Evolutionary conservation across 2,797 vertebrate genomes (phyloP).

Genomic region (Podarcis lilfordi): DNA sequence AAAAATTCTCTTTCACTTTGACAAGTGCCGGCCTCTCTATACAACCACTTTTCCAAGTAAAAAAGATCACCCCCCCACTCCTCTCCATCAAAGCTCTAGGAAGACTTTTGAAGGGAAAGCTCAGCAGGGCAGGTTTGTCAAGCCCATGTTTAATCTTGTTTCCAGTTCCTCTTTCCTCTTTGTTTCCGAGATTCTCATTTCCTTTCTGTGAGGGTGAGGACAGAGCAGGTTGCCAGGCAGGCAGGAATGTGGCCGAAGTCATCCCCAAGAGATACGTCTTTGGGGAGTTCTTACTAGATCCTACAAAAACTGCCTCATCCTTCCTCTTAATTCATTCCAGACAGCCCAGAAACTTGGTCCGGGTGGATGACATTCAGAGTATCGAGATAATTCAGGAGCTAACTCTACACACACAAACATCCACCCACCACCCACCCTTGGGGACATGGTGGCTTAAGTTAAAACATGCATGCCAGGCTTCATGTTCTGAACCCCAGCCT

Average conservation of each 20-base stretch:
- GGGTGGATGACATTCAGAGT: not conserved
- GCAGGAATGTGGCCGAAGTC: constrained; percentile 87
- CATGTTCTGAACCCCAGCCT: too few species aligned
- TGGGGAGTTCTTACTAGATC: constrained; percentile 56
- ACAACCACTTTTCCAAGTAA: constrained; percentile 67
- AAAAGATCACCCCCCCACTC: constrained; percentile 54
- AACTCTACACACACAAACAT: too few species aligned
- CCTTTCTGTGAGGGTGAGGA: constrained; percentile 79
- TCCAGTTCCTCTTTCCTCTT: constrained; percentile 75
- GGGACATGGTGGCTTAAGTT: not conserved
- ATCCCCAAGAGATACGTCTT: constrained; percentile 78
- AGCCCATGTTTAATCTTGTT: constrained; percentile 74
- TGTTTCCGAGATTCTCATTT: constrained; percentile 83
- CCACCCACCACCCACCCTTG: too few species aligned
- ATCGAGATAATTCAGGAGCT: not conserved
- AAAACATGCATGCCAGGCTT: not conserved
- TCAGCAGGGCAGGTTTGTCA: constrained; percentile 69
- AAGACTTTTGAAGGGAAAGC: constrained; percentile 70
- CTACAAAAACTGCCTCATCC: constrained; percentile 75
- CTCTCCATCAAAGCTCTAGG: constrained; percentile 70
- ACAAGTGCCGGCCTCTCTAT: constrained; percentile 64
- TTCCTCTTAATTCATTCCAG: constrained; percentile 46
- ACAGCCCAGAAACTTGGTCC: not conserved
- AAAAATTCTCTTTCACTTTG: constrained; percentile 52
- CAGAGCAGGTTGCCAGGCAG: constrained; percentile 82